Evolutionary conservation across 2,797 vertebrate genomes (phyloP), one percentile per base, ranked within the genome.

Genomic region (Anomalospiza imberbis): DNA sequence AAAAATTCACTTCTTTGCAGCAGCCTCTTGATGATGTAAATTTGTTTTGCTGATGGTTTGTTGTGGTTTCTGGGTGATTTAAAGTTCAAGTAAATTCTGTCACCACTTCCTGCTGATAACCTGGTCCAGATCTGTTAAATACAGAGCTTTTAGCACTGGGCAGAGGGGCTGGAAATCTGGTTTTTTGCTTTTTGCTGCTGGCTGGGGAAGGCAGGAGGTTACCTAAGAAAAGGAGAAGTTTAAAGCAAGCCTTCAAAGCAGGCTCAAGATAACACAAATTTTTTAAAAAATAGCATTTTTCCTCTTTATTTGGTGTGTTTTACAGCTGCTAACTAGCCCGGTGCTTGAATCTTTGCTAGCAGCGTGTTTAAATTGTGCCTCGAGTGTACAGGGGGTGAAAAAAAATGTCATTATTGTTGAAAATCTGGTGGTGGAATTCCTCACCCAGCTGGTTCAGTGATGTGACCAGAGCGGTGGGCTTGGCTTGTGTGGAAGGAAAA

Each of bases 1-100:
- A 45, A 36, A 31, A 4, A 18, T 5, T 26, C 50, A 2, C 10
- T 17, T 36, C 36, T 44, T 7, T 1, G 13, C 55, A 70, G 51
- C 72, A 73, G 31, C 40, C 8, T 62, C 25, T 44, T 12, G 8
- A 6, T 19, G 47, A 11, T 68, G 14, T 61, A 4, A 11, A 22
- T 53, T 80, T 58, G 38, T 88, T 92, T 77, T 91, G 63, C 42
- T 55, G 84, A 3, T 57, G 81, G 32, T 74, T 96, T 73, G 38
- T 62, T 73, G 75, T 10, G 85, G 89, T 89, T 83, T 71, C 38
- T 25, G 1, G 38, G 47, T 34, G 57, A 68, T 61, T 50, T 34
- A 6, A 77, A 93, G 72, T 61, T 88, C 63, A 60, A 57, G 62
- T 40, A 32, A 14, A 21, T 26, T 58, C 74, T 90, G n/a, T 68